These are phyloP conservation scores for Spodoptera littoralis DNA, from an alignment of 2,888 invertebrate genomes.

Conservation along the genomic window DNA sequence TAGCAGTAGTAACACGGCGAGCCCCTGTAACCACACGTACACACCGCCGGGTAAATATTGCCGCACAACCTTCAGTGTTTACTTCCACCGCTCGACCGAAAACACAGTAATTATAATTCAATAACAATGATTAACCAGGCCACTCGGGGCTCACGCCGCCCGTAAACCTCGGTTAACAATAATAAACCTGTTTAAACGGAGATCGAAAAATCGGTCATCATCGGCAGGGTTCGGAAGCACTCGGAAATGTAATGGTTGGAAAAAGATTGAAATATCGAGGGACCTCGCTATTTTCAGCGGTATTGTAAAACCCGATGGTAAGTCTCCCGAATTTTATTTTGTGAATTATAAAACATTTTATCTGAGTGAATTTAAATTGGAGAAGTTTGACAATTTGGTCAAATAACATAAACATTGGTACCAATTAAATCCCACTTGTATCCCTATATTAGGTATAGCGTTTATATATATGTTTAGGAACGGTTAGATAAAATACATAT, in stretches of 20 bases:
- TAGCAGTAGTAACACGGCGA: background rate
- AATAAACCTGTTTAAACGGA: constrained; percentile 40
- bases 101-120: constrained; percentile 50
- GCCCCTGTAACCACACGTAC: background rate
- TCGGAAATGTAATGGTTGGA: constrained; percentile 32
- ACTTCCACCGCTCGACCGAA: constrained; percentile 7
- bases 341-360: constrained; percentile 15
- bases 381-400: too few species aligned
- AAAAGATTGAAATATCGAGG: constrained; percentile 24
- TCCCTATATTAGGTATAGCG: too few species aligned
- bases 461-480: too few species aligned
- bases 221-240: constrained; percentile 22
- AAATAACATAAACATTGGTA: too few species aligned
- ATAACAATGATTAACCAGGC: constrained; percentile 44
- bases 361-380: constrained; percentile 4
- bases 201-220: constrained; percentile 34
- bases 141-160: constrained; percentile 1
- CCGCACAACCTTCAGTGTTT: constrained; percentile 13
- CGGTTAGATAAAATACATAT: too few species aligned
- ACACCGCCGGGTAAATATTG: constrained; percentile 19
- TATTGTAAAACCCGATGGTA: constrained; percentile 25
- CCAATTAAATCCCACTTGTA: too few species aligned
- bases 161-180: constrained; percentile 37
- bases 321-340: constrained; percentile 18
- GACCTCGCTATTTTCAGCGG: constrained; percentile 25